Evolutionary conservation across 2,888 invertebrate species (phyloP).

Genomic region (Coelinius sp.): DNA sequence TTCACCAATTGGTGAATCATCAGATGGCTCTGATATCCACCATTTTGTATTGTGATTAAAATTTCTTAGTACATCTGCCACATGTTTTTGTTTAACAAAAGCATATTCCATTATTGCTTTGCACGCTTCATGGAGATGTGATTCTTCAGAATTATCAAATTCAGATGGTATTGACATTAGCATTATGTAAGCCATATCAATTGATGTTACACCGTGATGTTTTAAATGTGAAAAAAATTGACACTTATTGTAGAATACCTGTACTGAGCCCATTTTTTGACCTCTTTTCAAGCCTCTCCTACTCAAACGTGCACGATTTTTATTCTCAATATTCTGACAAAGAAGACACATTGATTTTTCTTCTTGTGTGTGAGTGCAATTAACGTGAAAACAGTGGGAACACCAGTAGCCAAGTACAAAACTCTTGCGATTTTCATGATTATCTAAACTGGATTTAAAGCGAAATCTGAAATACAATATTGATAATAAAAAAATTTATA

Average conservation of each 20-base stretch:
- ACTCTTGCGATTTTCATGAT: conserved; percentile 60
- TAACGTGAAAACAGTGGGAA: conserved; percentile 54
- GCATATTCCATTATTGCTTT: conserved; percentile 62
- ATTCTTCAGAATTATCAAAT: conserved; percentile 50
- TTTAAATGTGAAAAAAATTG: conserved; percentile 63
- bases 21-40: conserved; percentile 53
- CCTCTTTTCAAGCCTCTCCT: conserved; percentile 52
- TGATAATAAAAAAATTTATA: neutral
- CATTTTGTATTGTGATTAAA: conserved; percentile 52
- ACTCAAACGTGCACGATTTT: conserved; percentile 55
- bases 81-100: conserved; percentile 58
- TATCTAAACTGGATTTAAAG: conserved; percentile 59
- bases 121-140: conserved; percentile 55
- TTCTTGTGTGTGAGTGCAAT: conserved; percentile 53
- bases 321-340: conserved; percentile 43
- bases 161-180: conserved; percentile 62
- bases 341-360: conserved; percentile 35
- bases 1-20: conserved; percentile 23
- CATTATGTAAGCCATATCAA: conserved; percentile 63
- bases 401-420: conserved; percentile 68
- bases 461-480: conserved; percentile 62
- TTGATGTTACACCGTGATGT: conserved; percentile 50
- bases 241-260: conserved; percentile 66
- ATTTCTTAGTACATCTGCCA: conserved; percentile 61
- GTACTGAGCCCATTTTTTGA: conserved; percentile 54